Conservation (phyloP, 2,113 vertebrate genomes). For the Oophaga pumilio region DNA sequence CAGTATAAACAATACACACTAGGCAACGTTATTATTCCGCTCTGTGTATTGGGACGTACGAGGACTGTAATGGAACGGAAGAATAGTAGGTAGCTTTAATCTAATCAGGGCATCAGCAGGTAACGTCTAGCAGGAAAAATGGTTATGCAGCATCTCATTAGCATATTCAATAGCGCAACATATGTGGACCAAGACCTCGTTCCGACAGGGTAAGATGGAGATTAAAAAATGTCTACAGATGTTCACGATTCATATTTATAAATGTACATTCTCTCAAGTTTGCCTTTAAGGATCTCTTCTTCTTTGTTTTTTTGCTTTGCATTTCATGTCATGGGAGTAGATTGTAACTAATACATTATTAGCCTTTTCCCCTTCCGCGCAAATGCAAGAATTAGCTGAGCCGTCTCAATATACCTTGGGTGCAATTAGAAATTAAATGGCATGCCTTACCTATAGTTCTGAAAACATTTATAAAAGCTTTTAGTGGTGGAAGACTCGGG, state of each 20-base stretch:
- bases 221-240: constrained; percentile 52
- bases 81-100: constrained; percentile 24
- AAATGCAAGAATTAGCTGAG: constrained; percentile 39
- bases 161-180: constrained; percentile 49
- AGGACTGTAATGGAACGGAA: constrained; percentile 2
- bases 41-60: constrained; percentile 28
- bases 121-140: constrained; percentile 48
- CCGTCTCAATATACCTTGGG: constrained; percentile 37
- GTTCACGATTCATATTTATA: constrained; percentile 51
- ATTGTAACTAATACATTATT: constrained; percentile 48
- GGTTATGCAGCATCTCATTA: constrained; percentile 25
- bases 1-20: constrained; percentile 28
- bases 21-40: constrained; percentile 29
- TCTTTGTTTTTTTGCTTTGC: background rate
- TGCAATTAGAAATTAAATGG: constrained; percentile 53
- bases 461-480: constrained; percentile 57
- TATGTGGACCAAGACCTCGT: constrained; percentile 46
- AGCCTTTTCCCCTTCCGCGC: constrained; percentile 28
- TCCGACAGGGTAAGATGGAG: constrained; percentile 41
- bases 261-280: constrained; percentile 46
- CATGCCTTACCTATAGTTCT: constrained; percentile 53
- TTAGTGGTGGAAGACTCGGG: constrained; percentile 51
- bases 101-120: constrained; percentile 48
- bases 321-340: constrained; percentile 15
- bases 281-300: constrained; percentile 27